These are phyloP conservation scores for Halisarca cf. caerulea DNA, from an alignment of 37 sponge, comb jelly and placozoan species.

Conservation along the genomic window DNA sequence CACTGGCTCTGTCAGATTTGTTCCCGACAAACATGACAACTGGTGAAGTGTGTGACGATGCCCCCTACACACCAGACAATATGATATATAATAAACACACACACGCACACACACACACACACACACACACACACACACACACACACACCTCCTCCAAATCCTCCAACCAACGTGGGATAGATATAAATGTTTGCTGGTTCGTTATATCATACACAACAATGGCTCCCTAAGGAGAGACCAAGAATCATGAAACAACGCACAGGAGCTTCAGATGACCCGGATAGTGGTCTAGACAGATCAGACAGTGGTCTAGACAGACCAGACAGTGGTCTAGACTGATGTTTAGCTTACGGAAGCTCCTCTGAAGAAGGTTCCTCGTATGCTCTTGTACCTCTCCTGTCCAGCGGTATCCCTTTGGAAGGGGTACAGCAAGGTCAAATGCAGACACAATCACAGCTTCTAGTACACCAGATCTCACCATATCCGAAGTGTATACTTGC, in stretches of 20 bases:
- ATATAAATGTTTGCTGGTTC: slow-evolving; percentile 34
- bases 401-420: slow-evolving; percentile 68
- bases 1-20: neutral
- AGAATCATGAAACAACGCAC: too few species aligned
- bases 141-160: slow-evolving; percentile 45
- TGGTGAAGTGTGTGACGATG: neutral
- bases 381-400: slow-evolving; percentile 77
- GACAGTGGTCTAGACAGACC: neutral
- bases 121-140: slow-evolving; percentile 41
- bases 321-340: neutral
- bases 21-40: slow-evolving; percentile 20
- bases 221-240: slow-evolving; percentile 56
- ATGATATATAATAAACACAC: neutral
- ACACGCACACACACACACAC: slow-evolving; percentile 19
- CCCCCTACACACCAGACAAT: neutral
- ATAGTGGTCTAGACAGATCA: neutral
- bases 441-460: neutral
- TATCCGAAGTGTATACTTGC: slow-evolving; percentile 54
- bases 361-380: slow-evolving; percentile 75
- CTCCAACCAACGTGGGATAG: slow-evolving; percentile 62
- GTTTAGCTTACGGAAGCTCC: slow-evolving; percentile 57
- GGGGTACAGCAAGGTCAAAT: neutral
- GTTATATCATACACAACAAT: slow-evolving; percentile 71
- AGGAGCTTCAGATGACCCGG: neutral
- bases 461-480: slow-evolving; percentile 39